A percentile compares a stretch with the other conserved stretches of the same genome.
phyloP scores from a whole-genome alignment of 2,888 invertebrate species.

The Sclerodermus sp. region DNA sequence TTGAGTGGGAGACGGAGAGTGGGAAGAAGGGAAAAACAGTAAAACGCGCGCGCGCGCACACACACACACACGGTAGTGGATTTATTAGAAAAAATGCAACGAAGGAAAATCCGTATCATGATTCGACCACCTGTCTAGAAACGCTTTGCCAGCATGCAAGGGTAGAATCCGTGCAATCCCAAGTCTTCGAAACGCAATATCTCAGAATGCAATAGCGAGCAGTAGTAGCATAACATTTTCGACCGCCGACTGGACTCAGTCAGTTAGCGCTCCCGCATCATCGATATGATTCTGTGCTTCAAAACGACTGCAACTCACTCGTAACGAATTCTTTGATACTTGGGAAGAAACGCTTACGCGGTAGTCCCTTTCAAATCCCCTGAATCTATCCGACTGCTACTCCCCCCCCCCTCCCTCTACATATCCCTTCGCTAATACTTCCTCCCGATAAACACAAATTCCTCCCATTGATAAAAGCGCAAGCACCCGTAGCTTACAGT shows the following conservation, averaged over 20 bases:
- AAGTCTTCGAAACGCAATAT: constrained; percentile 14
- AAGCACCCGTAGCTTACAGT: too few species aligned
- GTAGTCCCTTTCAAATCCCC: constrained; percentile 1
- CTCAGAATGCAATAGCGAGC: constrained; percentile 5
- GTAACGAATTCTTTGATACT: constrained; percentile 23
- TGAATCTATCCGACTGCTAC: too few species aligned
- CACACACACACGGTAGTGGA: too few species aligned
- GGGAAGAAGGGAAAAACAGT: too few species aligned
- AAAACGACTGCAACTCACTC: constrained; percentile 15
- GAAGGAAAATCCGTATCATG: constrained; percentile 5
- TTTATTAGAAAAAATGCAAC: too few species aligned
- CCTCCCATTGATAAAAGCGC: too few species aligned
- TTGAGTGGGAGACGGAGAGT: too few species aligned
- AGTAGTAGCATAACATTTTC: constrained; percentile 17
- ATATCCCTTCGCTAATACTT: too few species aligned
- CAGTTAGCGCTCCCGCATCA: constrained; percentile 11
- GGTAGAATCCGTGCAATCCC: constrained; percentile 7
- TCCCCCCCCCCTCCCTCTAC: too few species aligned
- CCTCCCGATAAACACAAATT: too few species aligned
- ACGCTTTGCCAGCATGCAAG: constrained; percentile 9
- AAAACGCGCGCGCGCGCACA: too few species aligned
- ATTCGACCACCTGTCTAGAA: constrained; percentile 16
- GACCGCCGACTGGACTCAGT: constrained; percentile 3
- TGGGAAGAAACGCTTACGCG: constrained; percentile 17
- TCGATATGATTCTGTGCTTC: constrained; percentile 4